Evolutionary conservation across 1,140 invertebrate species (phyloP), one percentile per base, ranked within the genome.

Genomic region (Drosophila nannoptera): DNA sequence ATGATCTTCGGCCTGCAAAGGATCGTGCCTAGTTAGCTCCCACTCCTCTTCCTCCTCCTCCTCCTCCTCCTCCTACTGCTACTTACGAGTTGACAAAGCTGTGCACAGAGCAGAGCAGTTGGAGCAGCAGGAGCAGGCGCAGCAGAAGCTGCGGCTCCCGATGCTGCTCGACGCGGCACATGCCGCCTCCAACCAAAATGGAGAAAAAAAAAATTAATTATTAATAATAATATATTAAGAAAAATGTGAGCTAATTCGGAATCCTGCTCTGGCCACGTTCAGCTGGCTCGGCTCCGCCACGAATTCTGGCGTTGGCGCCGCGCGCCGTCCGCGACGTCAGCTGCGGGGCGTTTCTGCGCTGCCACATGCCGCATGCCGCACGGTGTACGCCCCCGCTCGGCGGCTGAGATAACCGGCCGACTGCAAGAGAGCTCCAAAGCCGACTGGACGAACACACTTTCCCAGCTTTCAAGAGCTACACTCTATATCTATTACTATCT

Each of bases 1-100:
- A 92, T 91, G 43, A 94, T 91, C 84, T 92, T 91, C 0, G 94
- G 93, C 52, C 93, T 93, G 67, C 76, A 29, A 40, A 7, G 7
- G 29, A 8, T 2, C 11, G 11, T 2, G 9, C 5, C 12, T 8
- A 46, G 1, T 29, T 31, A 9, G 9, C 9, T 1, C 8, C 14
- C 33, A 12, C 33, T 31, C 11, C 14, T 46, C 7, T 11, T 22
- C 1, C 22, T 22, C 22, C 22, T 22, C 1, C 22, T 22, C 22
- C 22, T 22, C 4, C 9, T 1, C 4, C 14, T 33, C 9, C 33
- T 36, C 11, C 14, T 46, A 6, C 14, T 4, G 14, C 6, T 7
- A 72, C 87, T 72, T 88, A 88, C 87, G 87, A 75, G 12, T 88
- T 88, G 14, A 88, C 87, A 65, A 88, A 88, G 14, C 74, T 59